These are phyloP conservation scores for Noctilio leporinus DNA, from an alignment of 2,113 vertebrate species.

Conservation along the genomic window DNA sequence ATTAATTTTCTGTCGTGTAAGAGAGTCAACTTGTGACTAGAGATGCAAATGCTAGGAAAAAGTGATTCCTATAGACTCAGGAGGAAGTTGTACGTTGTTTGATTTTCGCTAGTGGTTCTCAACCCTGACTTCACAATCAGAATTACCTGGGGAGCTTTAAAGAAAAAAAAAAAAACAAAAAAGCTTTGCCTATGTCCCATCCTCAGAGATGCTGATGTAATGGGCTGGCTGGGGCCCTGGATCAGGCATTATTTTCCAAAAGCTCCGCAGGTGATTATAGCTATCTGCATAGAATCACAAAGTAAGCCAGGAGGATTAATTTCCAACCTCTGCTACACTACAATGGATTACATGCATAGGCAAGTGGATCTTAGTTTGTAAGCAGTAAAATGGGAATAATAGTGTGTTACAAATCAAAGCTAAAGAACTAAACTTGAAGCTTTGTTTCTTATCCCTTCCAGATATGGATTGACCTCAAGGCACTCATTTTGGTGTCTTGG, in stretches of 20 bases:
- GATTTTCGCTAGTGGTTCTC: constrained; percentile 33
- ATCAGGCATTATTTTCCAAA: neutral
- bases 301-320: neutral
- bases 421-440: neutral
- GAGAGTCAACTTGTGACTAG: neutral
- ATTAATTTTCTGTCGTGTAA: constrained; percentile 6
- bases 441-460: neutral
- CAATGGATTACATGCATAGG: neutral
- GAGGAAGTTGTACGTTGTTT: neutral
- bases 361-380: constrained; percentile 27
- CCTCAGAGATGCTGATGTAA: constrained; percentile 29
- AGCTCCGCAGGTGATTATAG: constrained; percentile 36
- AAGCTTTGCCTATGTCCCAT: neutral
- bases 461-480: neutral
- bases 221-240: neutral
- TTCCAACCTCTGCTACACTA: neutral
- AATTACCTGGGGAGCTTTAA: constrained; percentile 28
- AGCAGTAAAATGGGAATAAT: constrained; percentile 21
- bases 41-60: neutral
- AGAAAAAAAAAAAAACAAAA: too few species aligned
- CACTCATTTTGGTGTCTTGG: neutral
- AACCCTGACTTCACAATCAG: constrained; percentile 17
- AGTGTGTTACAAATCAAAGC: neutral
- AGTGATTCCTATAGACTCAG: neutral
- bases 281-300: neutral